Base-by-base conservation (phyloP, 1,140 invertebrate species). In the Tetragonula clypearis region DNA sequence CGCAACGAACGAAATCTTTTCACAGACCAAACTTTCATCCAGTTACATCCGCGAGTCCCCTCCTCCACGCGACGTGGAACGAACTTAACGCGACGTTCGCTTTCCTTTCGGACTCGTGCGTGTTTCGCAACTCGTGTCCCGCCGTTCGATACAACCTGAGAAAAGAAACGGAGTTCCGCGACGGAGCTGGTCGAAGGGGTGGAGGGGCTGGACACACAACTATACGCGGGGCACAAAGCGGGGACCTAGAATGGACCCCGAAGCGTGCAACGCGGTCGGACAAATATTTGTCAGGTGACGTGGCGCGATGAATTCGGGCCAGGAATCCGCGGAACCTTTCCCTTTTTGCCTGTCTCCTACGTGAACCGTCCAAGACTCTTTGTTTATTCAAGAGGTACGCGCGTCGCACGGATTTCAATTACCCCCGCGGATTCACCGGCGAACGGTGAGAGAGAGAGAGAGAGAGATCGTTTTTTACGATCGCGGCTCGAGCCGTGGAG, bases 11-110 rank as follows among this genome's bases (percentile, higher is more conserved):
- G 62, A 85, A 82, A 75, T 85, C 35, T 8, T 30, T 30, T 62
- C 41, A 8, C 41, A 11, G 8, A 26, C 6, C 6, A 23, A 53
- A 75, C 66, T 72, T 72, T 79, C 56, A 30, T 30, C 30, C 30
- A 23, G 69, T 84, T 35, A n/a, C 19, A 11, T 41, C 68, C 6
- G 66, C 4, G n/a, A 19, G 19, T 72, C 17, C 12, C 35, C 69
- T 49, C 41, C 6, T 0, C 6, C 41, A 0, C 41, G 41, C 56
- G 58, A 17, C 11, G 55, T 17, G 23, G 23, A 71, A 82, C 75
- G 72, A 30, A 77, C 53, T 83, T 68, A 69, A 77, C 56, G 60
- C 23, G 14, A 21, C 68, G 41, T 84, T 79, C 68, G 82, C 58
- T 79, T 84, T 79, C 83, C 65, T 66, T 30, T 19, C n/a, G 26